phyloP scores from a whole-genome alignment of 2,888 invertebrate species.

The Onthophagus sagittarius region DNA sequence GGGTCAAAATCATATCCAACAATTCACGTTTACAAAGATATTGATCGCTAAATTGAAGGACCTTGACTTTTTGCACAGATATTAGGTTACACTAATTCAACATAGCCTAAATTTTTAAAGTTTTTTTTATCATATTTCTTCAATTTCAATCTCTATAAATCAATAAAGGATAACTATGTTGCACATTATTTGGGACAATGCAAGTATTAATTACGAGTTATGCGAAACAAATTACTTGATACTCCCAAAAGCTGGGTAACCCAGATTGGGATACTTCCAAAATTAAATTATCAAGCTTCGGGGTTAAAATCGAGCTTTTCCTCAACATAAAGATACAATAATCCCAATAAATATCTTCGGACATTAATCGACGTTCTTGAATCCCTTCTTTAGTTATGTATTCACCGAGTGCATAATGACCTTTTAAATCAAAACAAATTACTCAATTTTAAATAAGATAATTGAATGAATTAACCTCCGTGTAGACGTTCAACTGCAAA shows the following conservation, averaged over 20 bases:
- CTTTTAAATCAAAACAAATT: neutral
- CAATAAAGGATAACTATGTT: too few relatives aligned
- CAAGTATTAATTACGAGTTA: too few relatives aligned
- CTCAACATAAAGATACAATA: slow-evolving; percentile 22
- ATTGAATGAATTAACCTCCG: slow-evolving; percentile 36
- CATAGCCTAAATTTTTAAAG: too few relatives aligned
- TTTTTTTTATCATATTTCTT: too few relatives aligned
- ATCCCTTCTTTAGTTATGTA: slow-evolving; percentile 19
- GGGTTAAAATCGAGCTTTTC: slow-evolving; percentile 23
- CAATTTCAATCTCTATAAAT: too few relatives aligned
- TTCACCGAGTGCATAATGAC: slow-evolving; percentile 20
- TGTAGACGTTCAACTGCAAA: slow-evolving; percentile 63
- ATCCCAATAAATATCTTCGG: slow-evolving; percentile 23
- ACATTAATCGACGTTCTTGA: slow-evolving; percentile 17
- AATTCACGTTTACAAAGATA: too few relatives aligned
- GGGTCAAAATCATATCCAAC: too few relatives aligned
- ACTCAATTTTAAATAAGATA: neutral
- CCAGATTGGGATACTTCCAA: slow-evolving; percentile 20
- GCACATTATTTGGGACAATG: too few relatives aligned
- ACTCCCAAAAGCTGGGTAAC: slow-evolving; percentile 21
- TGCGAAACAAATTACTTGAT: too few relatives aligned
- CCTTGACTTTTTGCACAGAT: too few relatives aligned
- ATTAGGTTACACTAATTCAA: too few relatives aligned
- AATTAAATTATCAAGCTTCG: slow-evolving; percentile 18
- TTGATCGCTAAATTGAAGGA: too few relatives aligned